Base-by-base conservation (phyloP, 2,888 invertebrate species). In the Campaea margaritaria region DNA sequence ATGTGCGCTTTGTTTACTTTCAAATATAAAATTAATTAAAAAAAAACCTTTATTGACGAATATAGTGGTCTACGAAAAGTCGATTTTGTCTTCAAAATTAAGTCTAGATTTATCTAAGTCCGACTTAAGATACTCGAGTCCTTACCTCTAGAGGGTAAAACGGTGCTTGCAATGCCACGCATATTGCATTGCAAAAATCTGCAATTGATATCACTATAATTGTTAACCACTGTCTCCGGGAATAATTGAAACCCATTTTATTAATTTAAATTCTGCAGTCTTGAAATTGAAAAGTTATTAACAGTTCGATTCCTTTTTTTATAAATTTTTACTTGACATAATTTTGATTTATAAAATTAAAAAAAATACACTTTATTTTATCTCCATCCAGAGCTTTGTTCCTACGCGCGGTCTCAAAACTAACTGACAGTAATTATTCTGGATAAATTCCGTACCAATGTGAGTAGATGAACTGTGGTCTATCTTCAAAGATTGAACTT, bases 141-240 rank as follows among this genome's bases (percentile, higher is more conserved):
- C 94, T 91, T 87, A 96, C 96, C 94, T 97, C 97, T 76, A 94
- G 93, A 0, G 97, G 97, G 82, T 97, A 97, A 84, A 97, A 97
- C 0, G 97, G 97, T 1, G 97, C 97, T 79, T 97, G 97, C 1
- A 97, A 85, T 0, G 97, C 96, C 0, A 97, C 96, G 83, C 96
- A 96, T 65, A 97, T 94, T 2, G 97, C 97, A 81, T 96, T 96
- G 75, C 96, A 96, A 85, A 97, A 96, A 86, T 97, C 96, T 13
- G 96, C 96, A 65, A 96, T 94, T 28, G 96, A 95, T 79, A 97
- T 96, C 47, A 96, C 95, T 39, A 96, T 90, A 44, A 97, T 92
- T 0, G 96, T 96, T 72, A 95, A 85, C 96, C 96, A 96, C 87
- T 97, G 97, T 75, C 96, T 91, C 76, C 93, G 94, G 0, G 95